Evolutionary conservation across 2,797 vertebrate genomes (phyloP), one percentile per base, ranked within the genome.

Genomic region (Triplophysa bombifrons): DNA sequence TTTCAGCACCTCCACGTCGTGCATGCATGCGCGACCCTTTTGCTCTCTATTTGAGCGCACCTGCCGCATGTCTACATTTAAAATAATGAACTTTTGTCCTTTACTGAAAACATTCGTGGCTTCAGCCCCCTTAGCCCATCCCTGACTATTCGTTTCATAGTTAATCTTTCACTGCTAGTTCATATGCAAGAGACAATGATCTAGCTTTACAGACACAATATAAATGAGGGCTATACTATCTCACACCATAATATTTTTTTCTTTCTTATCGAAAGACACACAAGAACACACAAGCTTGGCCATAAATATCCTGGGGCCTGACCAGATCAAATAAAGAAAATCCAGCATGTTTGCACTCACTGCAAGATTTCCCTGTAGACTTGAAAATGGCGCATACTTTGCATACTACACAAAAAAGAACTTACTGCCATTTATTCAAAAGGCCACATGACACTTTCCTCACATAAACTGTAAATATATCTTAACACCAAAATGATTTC

Each of bases 331-430:
- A 41, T 10, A 1, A 11, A 41, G 6, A 41, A 41, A 41, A 41
- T 34, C 51, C 74, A 77, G 55, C 74, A 73, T 70, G 74, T 73
- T 78, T 76, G 64, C 76, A 78, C 70, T 64, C 48, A 81, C 76
- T 38, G 63, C 65, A 56, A 51, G 58, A 16, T 4, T 9, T 53
- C 14, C 63, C 48, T 13, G 1, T 74, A 51, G 19, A 16, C 3
- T 74, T 51, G 12, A 10, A 46, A 72, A 30, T 7, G 34, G 48
- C 11, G 20, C 9, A 64, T 16, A 46, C 2, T 20, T 58, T 25
- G 20, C 55, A 56, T 22, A 56, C 20, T 41, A 41, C 10, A 41
- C 41, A 41, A 55, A 11, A 56, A 56, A 56, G 55, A 22, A 22
- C 20, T 56, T 3, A 56, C 55, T 22, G n/a, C 55, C 34, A 8